phyloP scores from a whole-genome alignment of 2,113 vertebrate genomes.

The Hyperoodon ampullatus region DNA sequence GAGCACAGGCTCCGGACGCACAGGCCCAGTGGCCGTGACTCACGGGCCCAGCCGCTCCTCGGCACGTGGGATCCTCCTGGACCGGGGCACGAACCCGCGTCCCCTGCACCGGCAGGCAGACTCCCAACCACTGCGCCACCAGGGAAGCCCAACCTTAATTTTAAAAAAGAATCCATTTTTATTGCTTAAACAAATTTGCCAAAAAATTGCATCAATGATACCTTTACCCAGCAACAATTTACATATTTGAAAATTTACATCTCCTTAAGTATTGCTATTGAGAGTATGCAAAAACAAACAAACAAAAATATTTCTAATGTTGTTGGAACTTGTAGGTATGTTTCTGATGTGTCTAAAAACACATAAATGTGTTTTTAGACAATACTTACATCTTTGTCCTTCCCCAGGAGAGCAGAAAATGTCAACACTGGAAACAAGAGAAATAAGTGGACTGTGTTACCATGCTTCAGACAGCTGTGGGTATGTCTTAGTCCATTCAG shows the following conservation, averaged over 20 bases:
- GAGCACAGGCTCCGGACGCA: no score
- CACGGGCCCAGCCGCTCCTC: no score
- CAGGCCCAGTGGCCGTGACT: no score
- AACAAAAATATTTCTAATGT: background rate
- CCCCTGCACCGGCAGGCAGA: no score
- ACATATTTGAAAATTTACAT: constrained; percentile 8
- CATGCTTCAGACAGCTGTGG: background rate
- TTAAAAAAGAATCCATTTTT: background rate
- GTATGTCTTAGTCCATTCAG: background rate
- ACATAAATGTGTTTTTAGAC: constrained; percentile 4
- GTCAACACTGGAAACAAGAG: background rate
- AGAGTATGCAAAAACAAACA: background rate
- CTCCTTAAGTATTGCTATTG: background rate
- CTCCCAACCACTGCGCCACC: no score
- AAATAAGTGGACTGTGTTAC: background rate
- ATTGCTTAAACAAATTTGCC: background rate
- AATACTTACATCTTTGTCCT: background rate
- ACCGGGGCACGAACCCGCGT: no score
- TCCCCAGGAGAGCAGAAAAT: background rate
- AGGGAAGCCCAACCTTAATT: background rate
- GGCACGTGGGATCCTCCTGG: no score
- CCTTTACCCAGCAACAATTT: background rate
- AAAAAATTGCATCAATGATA: background rate
- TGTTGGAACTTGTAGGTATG: background rate
- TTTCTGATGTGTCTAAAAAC: constrained; percentile 25